Evolutionary conservation across 2,888 invertebrate species (phyloP), one percentile per base, ranked within the genome.

Genomic region (Plagiodera versicolora): DNA sequence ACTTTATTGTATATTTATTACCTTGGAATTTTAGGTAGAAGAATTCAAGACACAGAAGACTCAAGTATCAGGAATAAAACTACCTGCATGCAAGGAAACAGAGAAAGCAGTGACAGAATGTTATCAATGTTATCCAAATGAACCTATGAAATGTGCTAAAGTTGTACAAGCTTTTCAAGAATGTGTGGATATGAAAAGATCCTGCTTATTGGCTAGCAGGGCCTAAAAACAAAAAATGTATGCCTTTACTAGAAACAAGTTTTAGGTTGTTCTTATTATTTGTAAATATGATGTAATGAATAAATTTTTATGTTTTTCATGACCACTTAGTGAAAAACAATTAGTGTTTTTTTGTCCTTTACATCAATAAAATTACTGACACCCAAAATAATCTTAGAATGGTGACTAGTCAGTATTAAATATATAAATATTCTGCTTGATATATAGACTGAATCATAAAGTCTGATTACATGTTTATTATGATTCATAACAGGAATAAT

Each of bases 161-260:
- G 81, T 86, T 71, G 87, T 88, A 0, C 79, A 84, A 71, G 83
- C 83, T 61, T 88, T 88, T 75, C 82, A 83, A 53, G 81, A 83
- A 67, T 88, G 88, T 71, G 86, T 88, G 14, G 85, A 85, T 73
- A 74, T 80, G 68, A 82, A 83, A 69, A 83, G 86, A 59, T 78
- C 83, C 51, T 60, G 67, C 52, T 58, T 74, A 28, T 61, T 75
- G 24, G 68, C 71, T 11, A 71, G 68, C 56, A 66, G 71, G 58
- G 69, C 69, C 46, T 70, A 46, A 58, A 47, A 18, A 18, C 24
- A 46, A 2, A 16, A 53, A 30, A 49, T 39, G 54, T n/a, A 28
- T 58, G 45, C 52, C 56, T 56, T 53, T 56, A 49, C 50, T 58
- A 53, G 53, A 44, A 28, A 4, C 52, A 28, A 35, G 44, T 30